Evolutionary conservation across 2,113 vertebrate species (phyloP).

Genomic region (Smithornis capensis): DNA sequence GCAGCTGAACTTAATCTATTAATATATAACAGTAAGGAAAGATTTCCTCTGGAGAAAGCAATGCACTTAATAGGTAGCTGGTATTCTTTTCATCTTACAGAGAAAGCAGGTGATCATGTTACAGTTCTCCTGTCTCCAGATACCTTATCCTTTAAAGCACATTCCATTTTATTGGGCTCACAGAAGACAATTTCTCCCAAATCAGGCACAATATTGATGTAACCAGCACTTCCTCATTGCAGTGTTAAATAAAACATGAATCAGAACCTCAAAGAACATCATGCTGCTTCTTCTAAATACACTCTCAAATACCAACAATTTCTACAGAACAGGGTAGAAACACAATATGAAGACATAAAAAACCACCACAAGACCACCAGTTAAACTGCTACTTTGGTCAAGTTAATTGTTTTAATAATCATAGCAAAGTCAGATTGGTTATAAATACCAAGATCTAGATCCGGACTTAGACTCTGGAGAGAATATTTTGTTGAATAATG

Average conservation of each 20-base stretch:
- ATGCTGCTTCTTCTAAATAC: not conserved
- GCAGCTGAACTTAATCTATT: slow-evolving; percentile 26
- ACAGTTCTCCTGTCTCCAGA: not conserved
- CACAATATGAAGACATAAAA: not conserved
- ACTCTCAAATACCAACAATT: not conserved
- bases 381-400: not conserved
- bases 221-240: not conserved
- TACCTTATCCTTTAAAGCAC: not conserved
- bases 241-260: not conserved
- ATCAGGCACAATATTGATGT: not conserved
- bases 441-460: not conserved
- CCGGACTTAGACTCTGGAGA: not conserved
- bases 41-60: slow-evolving; percentile 9
- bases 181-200: not conserved
- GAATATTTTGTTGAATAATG: not conserved
- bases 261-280: not conserved
- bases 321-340: not conserved
- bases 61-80: not conserved
- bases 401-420: not conserved
- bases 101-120: not conserved
- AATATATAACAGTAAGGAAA: not conserved
- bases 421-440: not conserved
- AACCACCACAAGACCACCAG: not conserved
- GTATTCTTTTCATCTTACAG: not conserved
- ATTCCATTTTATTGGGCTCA: not conserved